Evolutionary conservation across 2,888 invertebrate species (phyloP), one percentile per base, ranked within the genome.

Genomic region (Adela reaumurella): DNA sequence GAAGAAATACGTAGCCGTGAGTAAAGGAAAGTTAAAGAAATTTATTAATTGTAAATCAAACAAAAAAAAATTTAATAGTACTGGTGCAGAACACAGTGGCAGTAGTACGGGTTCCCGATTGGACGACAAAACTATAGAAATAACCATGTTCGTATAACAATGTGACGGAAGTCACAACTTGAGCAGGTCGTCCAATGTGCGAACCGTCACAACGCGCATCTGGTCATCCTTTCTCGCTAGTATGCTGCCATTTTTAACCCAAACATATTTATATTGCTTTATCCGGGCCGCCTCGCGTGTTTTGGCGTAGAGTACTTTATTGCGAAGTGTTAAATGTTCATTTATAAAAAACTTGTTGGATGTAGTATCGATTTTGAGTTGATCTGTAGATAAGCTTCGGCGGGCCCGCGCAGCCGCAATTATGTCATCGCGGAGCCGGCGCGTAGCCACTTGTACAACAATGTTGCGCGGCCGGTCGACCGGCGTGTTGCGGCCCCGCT

Each of bases 381-480:
- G 44, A 3, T 29, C 50, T 3, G 47, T 45, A 4, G 49, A 48
- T 11, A 53, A 43, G n/a, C 29, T 44, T 8, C 51, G 50, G 2
- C 51, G 49, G 4, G 18, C 43, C 14, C 49, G 42, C 16, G 50
- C 51, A 2, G 50, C 51, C 2, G 50, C 49, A 1, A 53, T 41
- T 5, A 52, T 19, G 10, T 51, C 50, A 17, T 50, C 49, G 2
- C 49, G 47, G 19, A 53, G 28, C 5, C 51, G 46, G 3, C 42
- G 43, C 3, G 52, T 29, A 4, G 48, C 48, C 4, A 53, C 28
- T 17, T 53, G 52, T 2, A 53, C 48, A 8, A 53, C 29, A 8
- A 53, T 48, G 47, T 53, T 51, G 19, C 48, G 49, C 8, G 53
- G 53, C 14, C 51, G 51, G 11, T 43, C 45, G 11, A 11, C n/a